Percentiles rank a stretch among this genome's conserved stretches.
phyloP scores from a whole-genome alignment of 2,888 invertebrate genomes.

The Xylophagus ater region DNA sequence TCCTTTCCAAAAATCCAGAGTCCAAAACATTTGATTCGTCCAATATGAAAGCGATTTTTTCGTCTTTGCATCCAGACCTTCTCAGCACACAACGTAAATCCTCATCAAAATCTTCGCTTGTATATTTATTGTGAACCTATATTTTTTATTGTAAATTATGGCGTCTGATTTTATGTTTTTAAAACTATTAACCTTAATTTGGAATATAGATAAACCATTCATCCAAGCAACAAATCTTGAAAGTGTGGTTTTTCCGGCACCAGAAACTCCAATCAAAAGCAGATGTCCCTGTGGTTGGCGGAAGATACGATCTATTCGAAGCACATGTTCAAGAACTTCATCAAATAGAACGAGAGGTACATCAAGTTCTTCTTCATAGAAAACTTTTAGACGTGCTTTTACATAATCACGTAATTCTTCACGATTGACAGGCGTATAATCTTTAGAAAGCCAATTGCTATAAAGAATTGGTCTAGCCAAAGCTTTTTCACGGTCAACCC shows the following conservation, averaged over 20 bases:
- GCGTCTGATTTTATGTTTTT: too few species aligned
- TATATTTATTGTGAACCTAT: slow-evolving; percentile 96
- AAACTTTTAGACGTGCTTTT: slow-evolving; percentile 91
- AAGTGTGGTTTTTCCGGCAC: slow-evolving; percentile 97
- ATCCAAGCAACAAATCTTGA: slow-evolving; percentile 99
- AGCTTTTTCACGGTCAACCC: slow-evolving; percentile 71
- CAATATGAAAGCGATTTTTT: slow-evolving; percentile 97
- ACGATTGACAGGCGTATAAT: slow-evolving; percentile 92
- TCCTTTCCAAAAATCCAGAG: slow-evolving; percentile 95
- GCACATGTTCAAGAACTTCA: slow-evolving; percentile 97
- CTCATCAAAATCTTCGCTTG: slow-evolving; percentile 97
- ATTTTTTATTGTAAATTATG: too few species aligned
- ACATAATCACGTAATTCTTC: slow-evolving; percentile 94
- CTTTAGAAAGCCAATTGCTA: slow-evolving; percentile 98
- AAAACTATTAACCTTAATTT: slow-evolving; percentile 74
- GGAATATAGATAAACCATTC: slow-evolving; percentile 98
- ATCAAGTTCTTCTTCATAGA: slow-evolving; percentile 98
- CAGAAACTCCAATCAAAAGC: slow-evolving; percentile 94
- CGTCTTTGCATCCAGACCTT: slow-evolving; percentile 84
- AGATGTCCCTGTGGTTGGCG: slow-evolving; percentile 97
- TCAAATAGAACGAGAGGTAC: slow-evolving; percentile 97
- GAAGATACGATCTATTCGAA: slow-evolving; percentile 98
- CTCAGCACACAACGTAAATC: slow-evolving; percentile 83
- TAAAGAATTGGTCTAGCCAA: slow-evolving; percentile 91
- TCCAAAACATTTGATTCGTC: slow-evolving; percentile 99